Percentiles rank a stretch among this genome's conserved stretches.
Evolutionary conservation across 2,888 invertebrate species (phyloP).

Genomic region (Eretmocerus hayati): DNA sequence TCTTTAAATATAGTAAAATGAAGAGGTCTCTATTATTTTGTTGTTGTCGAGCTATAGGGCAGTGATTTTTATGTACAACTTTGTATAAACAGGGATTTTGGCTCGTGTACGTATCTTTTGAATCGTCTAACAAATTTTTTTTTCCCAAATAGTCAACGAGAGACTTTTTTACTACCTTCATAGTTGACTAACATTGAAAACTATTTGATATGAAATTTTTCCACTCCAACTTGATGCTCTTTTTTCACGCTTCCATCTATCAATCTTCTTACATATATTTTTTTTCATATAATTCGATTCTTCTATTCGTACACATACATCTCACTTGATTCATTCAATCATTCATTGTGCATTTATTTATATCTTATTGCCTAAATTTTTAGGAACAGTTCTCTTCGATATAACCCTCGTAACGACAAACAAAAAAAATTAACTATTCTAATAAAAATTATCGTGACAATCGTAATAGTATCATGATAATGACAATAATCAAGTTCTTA

Average conservation of each 20-base stretch:
- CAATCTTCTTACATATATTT: constrained; percentile 13
- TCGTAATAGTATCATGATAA: constrained; percentile 13
- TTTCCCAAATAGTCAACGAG: constrained; percentile 48
- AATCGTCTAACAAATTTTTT: constrained; percentile 44
- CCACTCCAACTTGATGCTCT: constrained; percentile 20
- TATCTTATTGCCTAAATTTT: constrained; percentile 45
- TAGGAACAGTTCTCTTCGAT: constrained; percentile 46
- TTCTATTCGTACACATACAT: not conserved
- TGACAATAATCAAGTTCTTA: constrained; percentile 12
- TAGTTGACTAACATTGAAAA: constrained; percentile 48
- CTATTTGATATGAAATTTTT: constrained; percentile 47
- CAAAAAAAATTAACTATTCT: constrained; percentile 21
- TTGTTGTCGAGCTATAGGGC: constrained; percentile 24
- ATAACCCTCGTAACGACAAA: constrained; percentile 38
- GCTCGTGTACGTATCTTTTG: constrained; percentile 41
- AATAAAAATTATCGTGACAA: constrained; percentile 18
- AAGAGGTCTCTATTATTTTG: too few relatives aligned
- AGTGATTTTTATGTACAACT: constrained; percentile 43
- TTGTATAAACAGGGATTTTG: constrained; percentile 45
- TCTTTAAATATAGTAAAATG: too few relatives aligned
- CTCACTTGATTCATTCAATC: constrained; percentile 4
- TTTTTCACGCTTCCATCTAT: constrained; percentile 26
- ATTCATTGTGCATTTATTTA: constrained; percentile 28
- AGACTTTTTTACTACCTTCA: constrained; percentile 42
- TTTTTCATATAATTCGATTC: constrained; percentile 7